Evolutionary conservation across 37 sponge, comb jelly and placozoan species (phyloP), one percentile per base, ranked within the genome.

Genomic region (Bolinopsis microptera): DNA sequence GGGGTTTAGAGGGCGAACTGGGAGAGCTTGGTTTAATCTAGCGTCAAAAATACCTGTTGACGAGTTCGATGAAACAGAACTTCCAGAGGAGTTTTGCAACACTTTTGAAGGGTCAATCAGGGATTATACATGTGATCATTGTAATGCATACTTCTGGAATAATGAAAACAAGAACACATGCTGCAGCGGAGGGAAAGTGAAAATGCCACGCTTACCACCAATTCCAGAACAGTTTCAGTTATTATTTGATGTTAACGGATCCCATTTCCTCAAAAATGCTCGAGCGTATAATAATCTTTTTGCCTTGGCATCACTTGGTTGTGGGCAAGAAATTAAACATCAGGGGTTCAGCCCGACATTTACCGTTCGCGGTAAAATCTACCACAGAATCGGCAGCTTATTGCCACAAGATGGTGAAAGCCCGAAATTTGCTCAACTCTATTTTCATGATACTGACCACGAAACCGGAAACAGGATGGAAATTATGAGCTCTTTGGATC

Each of bases 351-450:
- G 37, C 23, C 82, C 82, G 5, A 80, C 82, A 34, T 80, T 80
- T 80, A 36, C 82, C 16, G 37, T 80, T 3, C 82, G 33, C 3
- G 82, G 82, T 9, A 80, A 80, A 22, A 80, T 80, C 9, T 80
- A 80, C 32, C 82, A 80, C 82, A 80, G 82, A 80, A 80, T 80
- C 8, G 82, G 82, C 23, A 2, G 36, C 37, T 37, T 80, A 0
- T 37, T 80, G 0, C 82, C 82, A 13, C 22, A 34, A 23, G 21
- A 16, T 27, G 82, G 82, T 8, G 82, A 80, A 34, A 8, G 37
- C 9, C 37, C 82, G 1, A 36, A 33, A 13, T 80, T 80, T 37
- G 35, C 38, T 30, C 82, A 80, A 30, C 22, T 80, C 21, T 80
- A 80, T 35, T 80, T 80, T 34, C 38, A 36, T 33, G 82, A 80